Percentiles rank a stretch among this genome's conserved stretches.
Evolutionary conservation across 2,113 vertebrate species (phyloP).

Genomic region (Austrofundulus limnaeus): DNA sequence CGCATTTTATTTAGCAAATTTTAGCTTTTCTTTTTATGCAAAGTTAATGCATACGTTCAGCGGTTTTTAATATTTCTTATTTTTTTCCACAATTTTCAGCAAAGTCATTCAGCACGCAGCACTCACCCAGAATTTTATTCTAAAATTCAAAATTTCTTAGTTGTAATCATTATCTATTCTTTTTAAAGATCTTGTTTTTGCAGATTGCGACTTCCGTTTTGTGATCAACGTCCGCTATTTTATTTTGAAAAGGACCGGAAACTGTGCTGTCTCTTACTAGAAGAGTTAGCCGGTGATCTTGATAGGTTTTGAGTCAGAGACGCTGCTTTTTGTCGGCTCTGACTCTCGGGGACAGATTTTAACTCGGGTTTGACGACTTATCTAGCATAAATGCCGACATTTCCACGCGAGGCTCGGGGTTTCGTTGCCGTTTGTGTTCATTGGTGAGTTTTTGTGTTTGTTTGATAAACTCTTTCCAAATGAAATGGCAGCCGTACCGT

Average conservation of each 20-base stretch:
- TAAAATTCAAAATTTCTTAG: no score
- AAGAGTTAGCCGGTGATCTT: background rate
- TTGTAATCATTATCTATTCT: no score
- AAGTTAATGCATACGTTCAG: no score
- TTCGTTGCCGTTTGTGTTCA: conserved; percentile 26
- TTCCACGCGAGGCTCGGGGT: background rate
- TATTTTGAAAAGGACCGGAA: conserved; percentile 54
- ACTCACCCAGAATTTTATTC: no score
- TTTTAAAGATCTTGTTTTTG: no score
- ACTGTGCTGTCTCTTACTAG: accelerated
- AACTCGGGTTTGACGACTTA: background rate
- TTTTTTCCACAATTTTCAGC: no score
- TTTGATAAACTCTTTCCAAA: background rate
- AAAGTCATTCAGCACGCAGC: no score
- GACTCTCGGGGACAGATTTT: background rate
- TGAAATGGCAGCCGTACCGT: conserved; percentile 47
- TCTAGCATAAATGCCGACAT: conserved; percentile 45
- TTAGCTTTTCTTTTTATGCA: no score
- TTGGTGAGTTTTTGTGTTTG: conserved; percentile 53
- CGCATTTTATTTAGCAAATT: background rate
- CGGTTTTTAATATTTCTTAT: no score
- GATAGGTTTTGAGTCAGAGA: background rate
- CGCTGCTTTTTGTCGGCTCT: conserved; percentile 17
- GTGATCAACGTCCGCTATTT: background rate
- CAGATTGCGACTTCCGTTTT: background rate